Evolutionary conservation across 2,113 vertebrate genomes (phyloP).

Genomic region (Bos javanicus): DNA sequence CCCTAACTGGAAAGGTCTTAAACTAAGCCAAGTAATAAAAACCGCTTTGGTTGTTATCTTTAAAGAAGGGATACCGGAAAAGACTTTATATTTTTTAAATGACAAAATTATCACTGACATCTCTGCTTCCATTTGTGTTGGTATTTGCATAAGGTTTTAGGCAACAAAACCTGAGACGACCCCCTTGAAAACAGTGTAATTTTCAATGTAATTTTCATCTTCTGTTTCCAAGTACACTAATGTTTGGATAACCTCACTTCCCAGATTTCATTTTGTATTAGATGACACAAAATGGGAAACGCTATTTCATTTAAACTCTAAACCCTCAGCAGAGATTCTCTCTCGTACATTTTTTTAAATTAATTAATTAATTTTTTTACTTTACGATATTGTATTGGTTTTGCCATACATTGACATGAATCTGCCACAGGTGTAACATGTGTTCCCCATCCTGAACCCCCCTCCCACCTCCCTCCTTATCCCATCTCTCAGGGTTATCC

Average conservation of each 20-base stretch:
- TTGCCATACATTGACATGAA: too few species aligned
- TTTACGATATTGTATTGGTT: too few species aligned
- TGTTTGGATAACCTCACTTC: not conserved
- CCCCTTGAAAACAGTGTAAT: not conserved
- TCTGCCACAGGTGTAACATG: too few species aligned
- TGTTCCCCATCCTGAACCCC: too few species aligned
- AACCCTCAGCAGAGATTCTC: not conserved
- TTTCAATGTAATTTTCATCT: not conserved
- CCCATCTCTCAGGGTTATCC: too few species aligned
- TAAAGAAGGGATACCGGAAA: not conserved
- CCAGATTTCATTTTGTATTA: not conserved
- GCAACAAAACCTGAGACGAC: not conserved
- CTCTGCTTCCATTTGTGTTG: not conserved
- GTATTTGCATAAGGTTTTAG: slow-evolving; percentile 1
- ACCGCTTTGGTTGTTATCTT: not conserved
- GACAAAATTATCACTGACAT: not conserved
- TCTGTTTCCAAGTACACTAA: not conserved
- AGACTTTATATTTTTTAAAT: slow-evolving; percentile 27
- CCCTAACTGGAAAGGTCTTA: not conserved
- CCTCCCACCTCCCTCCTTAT: too few species aligned
- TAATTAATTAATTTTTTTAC: too few species aligned
- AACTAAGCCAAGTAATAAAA: not conserved
- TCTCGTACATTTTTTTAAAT: not conserved
- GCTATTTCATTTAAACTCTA: not conserved
- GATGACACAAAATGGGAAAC: not conserved